phyloP scores from a whole-genome alignment of 2,888 invertebrate genomes.

The Mythimna lalbum region DNA sequence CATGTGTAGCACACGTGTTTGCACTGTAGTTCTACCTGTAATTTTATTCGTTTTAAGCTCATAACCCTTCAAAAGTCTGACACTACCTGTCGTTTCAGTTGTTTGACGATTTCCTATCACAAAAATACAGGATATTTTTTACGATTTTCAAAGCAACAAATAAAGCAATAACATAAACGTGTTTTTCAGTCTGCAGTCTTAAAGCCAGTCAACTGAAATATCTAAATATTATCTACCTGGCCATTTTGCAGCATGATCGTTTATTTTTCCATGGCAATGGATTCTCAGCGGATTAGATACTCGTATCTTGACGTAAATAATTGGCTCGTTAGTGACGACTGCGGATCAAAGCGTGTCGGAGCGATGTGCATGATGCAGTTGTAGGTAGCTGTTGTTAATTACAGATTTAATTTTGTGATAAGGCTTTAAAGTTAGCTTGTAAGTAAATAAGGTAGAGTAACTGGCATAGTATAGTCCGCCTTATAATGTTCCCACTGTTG shows the following conservation, averaged over 20 bases:
- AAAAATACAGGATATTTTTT: too few relatives aligned
- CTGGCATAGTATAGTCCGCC: too few relatives aligned
- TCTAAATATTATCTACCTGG: not conserved
- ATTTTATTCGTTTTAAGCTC: too few relatives aligned
- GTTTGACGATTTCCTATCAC: too few relatives aligned
- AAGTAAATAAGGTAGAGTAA: not conserved
- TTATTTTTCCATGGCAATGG: conserved; percentile 44
- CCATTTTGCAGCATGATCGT: conserved; percentile 19
- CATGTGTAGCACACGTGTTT: too few relatives aligned
- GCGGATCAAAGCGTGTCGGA: conserved; percentile 34
- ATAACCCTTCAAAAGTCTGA: too few relatives aligned
- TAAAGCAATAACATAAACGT: too few relatives aligned
- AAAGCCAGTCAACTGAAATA: conserved; percentile 20
- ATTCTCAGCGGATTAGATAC: conserved; percentile 35
- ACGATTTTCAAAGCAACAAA: too few relatives aligned
- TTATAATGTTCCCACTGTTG: too few relatives aligned
- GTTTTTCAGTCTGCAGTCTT: not conserved
- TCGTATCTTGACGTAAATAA: conserved; percentile 51
- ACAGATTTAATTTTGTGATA: not conserved
- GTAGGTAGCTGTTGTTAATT: conserved; percentile 9
- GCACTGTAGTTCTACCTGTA: too few relatives aligned
- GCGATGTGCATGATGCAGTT: conserved; percentile 36
- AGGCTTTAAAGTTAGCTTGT: conserved; percentile 7
- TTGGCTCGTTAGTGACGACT: conserved; percentile 63
- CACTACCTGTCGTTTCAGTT: too few relatives aligned